Percentiles rank a stretch among this genome's conserved stretches.
Conservation (phyloP, 1,140 invertebrate genomes). For the Scaptomyza pallida region DNA sequence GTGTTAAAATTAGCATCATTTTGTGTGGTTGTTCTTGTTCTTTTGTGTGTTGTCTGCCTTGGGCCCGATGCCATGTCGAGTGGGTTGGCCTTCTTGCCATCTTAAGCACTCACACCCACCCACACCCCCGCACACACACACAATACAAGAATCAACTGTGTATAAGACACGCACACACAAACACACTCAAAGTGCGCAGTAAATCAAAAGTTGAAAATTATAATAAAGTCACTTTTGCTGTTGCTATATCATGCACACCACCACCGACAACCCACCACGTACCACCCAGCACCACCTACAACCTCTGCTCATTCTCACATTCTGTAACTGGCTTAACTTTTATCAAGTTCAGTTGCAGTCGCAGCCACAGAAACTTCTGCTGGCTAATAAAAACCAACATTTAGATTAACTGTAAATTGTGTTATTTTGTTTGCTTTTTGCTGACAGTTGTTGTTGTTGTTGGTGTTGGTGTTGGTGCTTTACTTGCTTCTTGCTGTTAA, state of each 20-base stretch:
- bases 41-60: slow-evolving; percentile 54
- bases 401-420: slow-evolving; percentile 83
- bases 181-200: slow-evolving; percentile 51
- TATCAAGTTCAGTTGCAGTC: slow-evolving; percentile 75
- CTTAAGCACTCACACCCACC: slow-evolving; percentile 33
- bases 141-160: slow-evolving; percentile 42
- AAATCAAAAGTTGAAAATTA: slow-evolving; percentile 83
- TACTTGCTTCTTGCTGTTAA: slow-evolving; percentile 45
- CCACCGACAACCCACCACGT: too few species aligned
- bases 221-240: slow-evolving; percentile 79
- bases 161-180: slow-evolving; percentile 2
- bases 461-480: slow-evolving; percentile 29
- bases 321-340: slow-evolving; percentile 62
- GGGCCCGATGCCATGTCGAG: slow-evolving; percentile 24
- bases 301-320: background rate
- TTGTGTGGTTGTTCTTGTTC: slow-evolving; percentile 52
- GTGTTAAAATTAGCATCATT: slow-evolving; percentile 79
- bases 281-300: too few species aligned
- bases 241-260: slow-evolving; percentile 67
- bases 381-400: slow-evolving; percentile 80
- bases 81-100: slow-evolving; percentile 30
- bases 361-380: slow-evolving; percentile 75
- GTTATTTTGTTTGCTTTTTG: slow-evolving; percentile 72
- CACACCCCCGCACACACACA: slow-evolving; percentile 35
- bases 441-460: slow-evolving; percentile 56